These are phyloP conservation scores for Boloria euphrosyne DNA, from an alignment of 2,888 invertebrate species.

Conservation along the genomic window DNA sequence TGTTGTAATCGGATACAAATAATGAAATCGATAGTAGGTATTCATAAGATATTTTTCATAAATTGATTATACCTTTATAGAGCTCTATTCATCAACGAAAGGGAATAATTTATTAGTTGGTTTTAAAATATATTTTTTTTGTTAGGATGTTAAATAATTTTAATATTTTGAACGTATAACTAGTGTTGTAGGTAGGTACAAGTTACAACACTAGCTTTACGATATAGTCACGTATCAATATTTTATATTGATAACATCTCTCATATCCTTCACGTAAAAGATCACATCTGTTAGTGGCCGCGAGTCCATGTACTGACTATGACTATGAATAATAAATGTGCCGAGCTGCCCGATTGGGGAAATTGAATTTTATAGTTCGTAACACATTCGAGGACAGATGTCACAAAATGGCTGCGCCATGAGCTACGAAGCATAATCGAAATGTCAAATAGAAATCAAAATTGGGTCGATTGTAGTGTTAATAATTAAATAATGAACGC, in stretches of 20 bases:
- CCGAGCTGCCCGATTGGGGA: constrained; percentile 80
- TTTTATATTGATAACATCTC: constrained; percentile 8
- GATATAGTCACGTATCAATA: neutral
- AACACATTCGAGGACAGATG: constrained; percentile 81
- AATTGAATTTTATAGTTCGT: constrained; percentile 82
- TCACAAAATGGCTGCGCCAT: constrained; percentile 77
- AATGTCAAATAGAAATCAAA: constrained; percentile 82
- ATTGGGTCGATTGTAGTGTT: constrained; percentile 81
- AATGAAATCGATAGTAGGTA: constrained; percentile 19
- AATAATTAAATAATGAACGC: constrained; percentile 79
- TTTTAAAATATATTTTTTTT: neutral
- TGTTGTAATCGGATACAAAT: constrained; percentile 17
- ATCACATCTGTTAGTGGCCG: constrained; percentile 81
- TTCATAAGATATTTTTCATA: constrained; percentile 6
- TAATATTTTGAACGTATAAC: too few relatives aligned
- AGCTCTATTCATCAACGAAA: neutral
- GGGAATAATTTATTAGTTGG: neutral
- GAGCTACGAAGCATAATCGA: constrained; percentile 72
- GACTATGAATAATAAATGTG: constrained; percentile 82
- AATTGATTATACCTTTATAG: constrained; percentile 1
- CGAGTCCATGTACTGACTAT: constrained; percentile 76
- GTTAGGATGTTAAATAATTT: too few relatives aligned
- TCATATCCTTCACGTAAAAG: constrained; percentile 80
- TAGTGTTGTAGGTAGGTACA: too few relatives aligned
- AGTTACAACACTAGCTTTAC: neutral